Conservation (phyloP, 35 echinoderm and acorn worm species). For the Ophiothrix spiculata region DNA sequence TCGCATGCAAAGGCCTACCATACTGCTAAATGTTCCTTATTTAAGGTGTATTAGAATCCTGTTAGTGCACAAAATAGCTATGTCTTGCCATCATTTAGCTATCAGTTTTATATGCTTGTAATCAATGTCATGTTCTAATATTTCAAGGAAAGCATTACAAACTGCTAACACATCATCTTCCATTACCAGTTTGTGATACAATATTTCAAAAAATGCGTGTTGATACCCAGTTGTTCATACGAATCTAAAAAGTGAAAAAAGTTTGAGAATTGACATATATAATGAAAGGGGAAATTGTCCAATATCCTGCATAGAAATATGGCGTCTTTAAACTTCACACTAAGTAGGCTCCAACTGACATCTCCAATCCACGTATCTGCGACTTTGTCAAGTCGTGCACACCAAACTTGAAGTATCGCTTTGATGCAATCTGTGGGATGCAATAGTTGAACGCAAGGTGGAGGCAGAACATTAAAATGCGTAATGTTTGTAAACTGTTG, state of each 20-base stretch:
- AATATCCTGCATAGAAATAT: not conserved
- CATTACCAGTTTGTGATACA: too few relatives aligned
- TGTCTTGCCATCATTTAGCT: too few relatives aligned
- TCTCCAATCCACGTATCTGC: not conserved
- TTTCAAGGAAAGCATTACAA: too few relatives aligned
- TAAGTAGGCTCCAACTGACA: slow-evolving; percentile 7
- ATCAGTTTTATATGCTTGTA: too few relatives aligned
- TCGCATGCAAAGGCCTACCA: too few relatives aligned
- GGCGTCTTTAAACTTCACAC: not conserved
- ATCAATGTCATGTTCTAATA: too few relatives aligned
- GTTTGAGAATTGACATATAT: not conserved
- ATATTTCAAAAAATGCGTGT: too few relatives aligned
- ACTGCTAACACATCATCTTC: too few relatives aligned
- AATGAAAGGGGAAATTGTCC: not conserved
- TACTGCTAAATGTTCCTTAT: too few relatives aligned
- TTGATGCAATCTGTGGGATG: too few relatives aligned
- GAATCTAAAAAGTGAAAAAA: not conserved
- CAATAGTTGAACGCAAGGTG: not conserved
- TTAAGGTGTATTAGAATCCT: too few relatives aligned
- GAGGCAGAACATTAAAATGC: slow-evolving; percentile 12
- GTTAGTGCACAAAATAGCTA: too few relatives aligned
- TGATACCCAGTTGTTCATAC: not conserved
- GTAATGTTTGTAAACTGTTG: slow-evolving; percentile 13
- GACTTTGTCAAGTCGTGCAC: not conserved
- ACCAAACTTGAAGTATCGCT: not conserved